Conservation (phyloP, 2,888 invertebrate genomes). For the Drosophila greeni region DNA sequence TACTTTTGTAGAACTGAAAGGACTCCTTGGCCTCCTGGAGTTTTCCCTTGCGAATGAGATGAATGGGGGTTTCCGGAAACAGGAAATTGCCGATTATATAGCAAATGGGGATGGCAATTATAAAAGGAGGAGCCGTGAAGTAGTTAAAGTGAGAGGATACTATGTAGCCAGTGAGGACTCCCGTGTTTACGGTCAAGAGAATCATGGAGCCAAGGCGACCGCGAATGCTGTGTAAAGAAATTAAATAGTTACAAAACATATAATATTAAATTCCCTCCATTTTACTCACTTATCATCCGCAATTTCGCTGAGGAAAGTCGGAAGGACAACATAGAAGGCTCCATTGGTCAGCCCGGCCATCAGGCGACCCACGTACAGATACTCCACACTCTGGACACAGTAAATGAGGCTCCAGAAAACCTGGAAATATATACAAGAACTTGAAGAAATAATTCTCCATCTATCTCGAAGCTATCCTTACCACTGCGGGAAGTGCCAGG, state of each 20-base stretch:
- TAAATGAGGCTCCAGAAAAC: constrained; percentile 72
- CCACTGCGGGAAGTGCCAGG: constrained; percentile 61
- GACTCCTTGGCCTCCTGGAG: constrained; percentile 58
- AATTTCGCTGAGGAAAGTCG: constrained; percentile 77
- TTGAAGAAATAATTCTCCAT: background rate
- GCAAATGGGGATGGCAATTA: constrained; percentile 55
- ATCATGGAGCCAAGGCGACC: constrained; percentile 72
- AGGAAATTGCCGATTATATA: constrained; percentile 53
- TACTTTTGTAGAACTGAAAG: constrained; percentile 63
- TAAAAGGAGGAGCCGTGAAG: constrained; percentile 46
- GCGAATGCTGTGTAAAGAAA: constrained; percentile 63
- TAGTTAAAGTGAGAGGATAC: constrained; percentile 58
- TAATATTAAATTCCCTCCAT: fast-evolving
- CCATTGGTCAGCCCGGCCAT: constrained; percentile 75
- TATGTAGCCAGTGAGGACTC: constrained; percentile 57
- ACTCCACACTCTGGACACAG: constrained; percentile 67
- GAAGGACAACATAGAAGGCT: constrained; percentile 70
- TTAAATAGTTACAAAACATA: background rate
- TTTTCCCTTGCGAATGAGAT: constrained; percentile 56
- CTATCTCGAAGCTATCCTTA: constrained; percentile 1
- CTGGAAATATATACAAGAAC: constrained; percentile 40
- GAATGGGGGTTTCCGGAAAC: constrained; percentile 70
- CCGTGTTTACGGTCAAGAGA: constrained; percentile 60
- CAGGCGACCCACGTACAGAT: constrained; percentile 72
- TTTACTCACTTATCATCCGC: constrained; percentile 71